phyloP scores from a whole-genome alignment of 1,140 invertebrate species.

The Aporrectodea caliginosa region DNA sequence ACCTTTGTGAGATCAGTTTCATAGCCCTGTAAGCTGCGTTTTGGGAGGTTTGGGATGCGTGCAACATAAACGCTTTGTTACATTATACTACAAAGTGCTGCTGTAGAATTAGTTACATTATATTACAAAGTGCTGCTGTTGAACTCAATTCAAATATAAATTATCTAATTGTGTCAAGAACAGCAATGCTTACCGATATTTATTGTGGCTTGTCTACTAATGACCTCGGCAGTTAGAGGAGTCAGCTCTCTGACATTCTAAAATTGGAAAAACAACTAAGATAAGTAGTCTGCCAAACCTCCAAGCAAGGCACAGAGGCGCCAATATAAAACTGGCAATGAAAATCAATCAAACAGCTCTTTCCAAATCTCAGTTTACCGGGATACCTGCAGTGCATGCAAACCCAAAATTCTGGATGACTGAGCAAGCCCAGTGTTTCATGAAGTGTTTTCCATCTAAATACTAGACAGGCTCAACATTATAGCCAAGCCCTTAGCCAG shows the following conservation, averaged over 20 bases:
- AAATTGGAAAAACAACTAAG: slow-evolving; percentile 17
- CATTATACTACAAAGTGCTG: too few relatives aligned
- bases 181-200: slow-evolving; percentile 77
- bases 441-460: not conserved
- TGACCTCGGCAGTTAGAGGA: slow-evolving; percentile 93
- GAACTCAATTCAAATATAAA: not conserved
- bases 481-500: not conserved
- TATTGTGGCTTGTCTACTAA: slow-evolving; percentile 96
- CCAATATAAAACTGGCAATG: not conserved
- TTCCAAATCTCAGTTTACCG: not conserved
- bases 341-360: not conserved
- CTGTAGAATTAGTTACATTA: not conserved
- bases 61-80: not conserved
- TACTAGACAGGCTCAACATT: not conserved
- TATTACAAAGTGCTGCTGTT: not conserved
- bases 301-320: not conserved
- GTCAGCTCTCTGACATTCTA: slow-evolving; percentile 81
- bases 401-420: not conserved
- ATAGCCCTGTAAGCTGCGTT: not conserved
- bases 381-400: not conserved
- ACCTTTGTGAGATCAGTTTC: not conserved
- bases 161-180: not conserved
- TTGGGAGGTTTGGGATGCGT: not conserved
- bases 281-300: not conserved
- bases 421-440: not conserved